Percentiles rank a stretch among this genome's conserved stretches.
Evolutionary conservation across 1,140 invertebrate species (phyloP).

Genomic region (Dinothrombium tinctorium): DNA sequence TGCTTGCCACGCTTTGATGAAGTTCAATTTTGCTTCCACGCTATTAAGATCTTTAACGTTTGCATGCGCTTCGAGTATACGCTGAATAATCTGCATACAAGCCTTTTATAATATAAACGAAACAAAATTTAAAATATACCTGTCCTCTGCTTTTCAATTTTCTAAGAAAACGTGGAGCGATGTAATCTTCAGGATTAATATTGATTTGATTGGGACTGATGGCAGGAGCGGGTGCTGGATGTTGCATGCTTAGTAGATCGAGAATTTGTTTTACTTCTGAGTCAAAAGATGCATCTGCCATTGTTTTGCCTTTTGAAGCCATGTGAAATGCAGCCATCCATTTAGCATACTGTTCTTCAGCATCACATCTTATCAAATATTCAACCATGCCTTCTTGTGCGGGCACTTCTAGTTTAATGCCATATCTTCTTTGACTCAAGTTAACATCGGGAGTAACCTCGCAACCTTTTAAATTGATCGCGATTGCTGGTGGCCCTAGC

Average conservation of each 20-base stretch:
- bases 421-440: constrained; percentile 64
- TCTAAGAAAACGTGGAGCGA: constrained; percentile 57
- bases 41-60: constrained; percentile 76
- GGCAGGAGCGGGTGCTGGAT: constrained; percentile 41
- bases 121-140: constrained; percentile 24
- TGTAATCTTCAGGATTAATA: constrained; percentile 62
- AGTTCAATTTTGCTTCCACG: constrained; percentile 84
- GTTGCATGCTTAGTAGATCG: constrained; percentile 72
- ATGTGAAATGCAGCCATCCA: constrained; percentile 95
- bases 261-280: constrained; percentile 66
- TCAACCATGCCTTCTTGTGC: constrained; percentile 77
- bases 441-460: constrained; percentile 93
- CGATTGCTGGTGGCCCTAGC: constrained; percentile 28
- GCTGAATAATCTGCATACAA: constrained; percentile 43
- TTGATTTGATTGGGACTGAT: constrained; percentile 51
- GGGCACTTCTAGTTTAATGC: constrained; percentile 84
- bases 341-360: constrained; percentile 84
- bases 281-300: constrained; percentile 78
- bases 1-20: constrained; percentile 94
- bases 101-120: constrained; percentile 7
- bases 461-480: constrained; percentile 56
- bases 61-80: constrained; percentile 84
- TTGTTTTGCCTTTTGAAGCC: constrained; percentile 73
- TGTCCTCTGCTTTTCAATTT: constrained; percentile 43
- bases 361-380: constrained; percentile 80